These are phyloP conservation scores for Cnemophilus loriae DNA, from an alignment of 2,113 vertebrate species.

Conservation along the genomic window DNA sequence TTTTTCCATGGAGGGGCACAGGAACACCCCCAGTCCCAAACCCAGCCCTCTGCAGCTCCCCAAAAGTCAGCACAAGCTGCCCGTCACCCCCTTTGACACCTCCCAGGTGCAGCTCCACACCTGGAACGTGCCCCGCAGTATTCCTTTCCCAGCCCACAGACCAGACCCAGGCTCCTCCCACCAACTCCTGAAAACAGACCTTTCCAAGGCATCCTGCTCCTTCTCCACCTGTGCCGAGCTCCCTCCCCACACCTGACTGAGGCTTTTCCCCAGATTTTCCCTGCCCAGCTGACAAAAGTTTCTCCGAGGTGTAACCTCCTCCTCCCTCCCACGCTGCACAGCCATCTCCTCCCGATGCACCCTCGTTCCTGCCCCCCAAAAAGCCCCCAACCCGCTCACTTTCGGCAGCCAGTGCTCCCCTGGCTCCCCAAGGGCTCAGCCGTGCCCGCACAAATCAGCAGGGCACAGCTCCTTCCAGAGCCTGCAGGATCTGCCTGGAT, in stretches of 20 bases:
- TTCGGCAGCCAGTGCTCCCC: no score
- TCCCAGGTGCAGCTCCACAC: background rate
- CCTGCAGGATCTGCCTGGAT: no score
- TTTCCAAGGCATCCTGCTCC: background rate
- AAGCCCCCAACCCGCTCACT: no score
- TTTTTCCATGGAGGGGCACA: rapidly evolving
- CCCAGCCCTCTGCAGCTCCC: background rate
- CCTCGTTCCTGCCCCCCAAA: background rate
- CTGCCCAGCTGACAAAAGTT: background rate
- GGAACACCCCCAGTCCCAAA: background rate
- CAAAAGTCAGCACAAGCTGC: background rate
- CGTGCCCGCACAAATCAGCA: no score
- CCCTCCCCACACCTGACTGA: rapidly evolving
- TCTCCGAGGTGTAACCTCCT: background rate
- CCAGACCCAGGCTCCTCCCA: background rate
- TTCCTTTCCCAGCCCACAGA: background rate
- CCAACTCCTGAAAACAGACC: background rate
- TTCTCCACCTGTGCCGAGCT: background rate
- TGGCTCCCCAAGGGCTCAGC: no score
- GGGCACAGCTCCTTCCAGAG: no score
- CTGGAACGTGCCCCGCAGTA: rapidly evolving
- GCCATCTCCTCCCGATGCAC: background rate
- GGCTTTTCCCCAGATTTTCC: background rate
- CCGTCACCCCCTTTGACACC: background rate
- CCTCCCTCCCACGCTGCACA: background rate